Conservation (phyloP, 1,140 invertebrate genomes). For the Mycetomoellerius zeteki region DNA sequence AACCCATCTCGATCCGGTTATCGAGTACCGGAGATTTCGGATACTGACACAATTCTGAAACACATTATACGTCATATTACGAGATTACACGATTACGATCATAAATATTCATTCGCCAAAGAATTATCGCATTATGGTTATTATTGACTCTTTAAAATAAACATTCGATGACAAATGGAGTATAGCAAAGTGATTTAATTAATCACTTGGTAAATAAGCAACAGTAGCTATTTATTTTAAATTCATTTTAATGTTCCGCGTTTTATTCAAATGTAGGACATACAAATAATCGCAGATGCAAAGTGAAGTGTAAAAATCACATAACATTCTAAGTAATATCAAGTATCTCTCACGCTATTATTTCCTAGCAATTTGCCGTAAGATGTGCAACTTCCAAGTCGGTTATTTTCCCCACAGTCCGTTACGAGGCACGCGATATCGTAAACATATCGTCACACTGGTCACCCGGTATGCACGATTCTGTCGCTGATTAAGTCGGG, state of each 20-base stretch:
- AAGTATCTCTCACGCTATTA: conserved; percentile 19
- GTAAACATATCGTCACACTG: conserved; percentile 38
- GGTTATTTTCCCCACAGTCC: neutral
- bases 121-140: conserved; percentile 27
- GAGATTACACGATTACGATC: conserved; percentile 33
- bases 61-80: conserved; percentile 22
- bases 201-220: conserved; percentile 30
- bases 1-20: conserved; percentile 51
- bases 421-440: conserved; percentile 52
- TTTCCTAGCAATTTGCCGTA: conserved; percentile 7
- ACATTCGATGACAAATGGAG: neutral
- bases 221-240: conserved; percentile 15
- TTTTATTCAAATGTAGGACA: neutral
- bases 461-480: conserved; percentile 52
- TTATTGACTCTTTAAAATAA: conserved; percentile 33
- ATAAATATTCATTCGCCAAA: conserved; percentile 23
- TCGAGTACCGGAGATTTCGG: conserved; percentile 46
- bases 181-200: conserved; percentile 33
- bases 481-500: conserved; percentile 51
- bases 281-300: conserved; percentile 18
- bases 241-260: conserved; percentile 16
- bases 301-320: conserved; percentile 20
- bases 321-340: conserved; percentile 16
- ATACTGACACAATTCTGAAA: conserved; percentile 19
- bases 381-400: neutral